phyloP scores from a whole-genome alignment of 2,113 vertebrate genomes.

The Siniperca knerii region DNA sequence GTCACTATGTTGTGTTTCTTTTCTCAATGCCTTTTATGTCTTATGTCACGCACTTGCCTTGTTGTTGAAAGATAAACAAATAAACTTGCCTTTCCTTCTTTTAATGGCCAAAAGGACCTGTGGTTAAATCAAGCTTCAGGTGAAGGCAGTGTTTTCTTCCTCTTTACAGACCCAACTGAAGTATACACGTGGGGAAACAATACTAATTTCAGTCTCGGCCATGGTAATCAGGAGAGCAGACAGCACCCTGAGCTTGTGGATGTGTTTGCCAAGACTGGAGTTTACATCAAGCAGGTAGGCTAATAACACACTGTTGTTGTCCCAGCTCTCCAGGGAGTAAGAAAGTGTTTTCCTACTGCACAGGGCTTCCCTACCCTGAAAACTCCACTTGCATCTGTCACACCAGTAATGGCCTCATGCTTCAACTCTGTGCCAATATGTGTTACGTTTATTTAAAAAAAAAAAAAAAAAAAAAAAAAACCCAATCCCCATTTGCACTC shows the following conservation, averaged over 20 bases:
- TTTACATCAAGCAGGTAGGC: conserved; percentile 96
- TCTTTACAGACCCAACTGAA: conserved; percentile 92
- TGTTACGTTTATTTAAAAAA: conserved; percentile 15
- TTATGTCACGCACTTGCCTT: neutral
- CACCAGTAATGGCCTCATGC: conserved; percentile 25
- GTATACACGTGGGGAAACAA: conserved; percentile 98
- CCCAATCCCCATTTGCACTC: too few species aligned
- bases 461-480: conserved; percentile 17
- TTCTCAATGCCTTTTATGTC: neutral
- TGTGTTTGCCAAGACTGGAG: conserved; percentile 90
- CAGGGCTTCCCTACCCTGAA: conserved; percentile 46
- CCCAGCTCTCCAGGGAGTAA: conserved; percentile 19
- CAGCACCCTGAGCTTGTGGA: conserved; percentile 95
- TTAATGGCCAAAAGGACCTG: neutral
- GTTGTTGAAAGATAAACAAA: neutral
- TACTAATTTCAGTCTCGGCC: conserved; percentile 96
- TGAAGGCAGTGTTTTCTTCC: conserved; percentile 34
- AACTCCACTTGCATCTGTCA: conserved; percentile 12
- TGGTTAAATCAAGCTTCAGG: neutral
- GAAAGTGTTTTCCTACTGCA: conserved; percentile 26
- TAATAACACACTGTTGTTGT: conserved; percentile 21
- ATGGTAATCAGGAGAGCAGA: conserved; percentile 95
- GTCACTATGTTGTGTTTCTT: neutral
- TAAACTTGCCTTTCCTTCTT: neutral
- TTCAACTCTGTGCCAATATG: conserved; percentile 38